phyloP scores from a whole-genome alignment of 2,113 vertebrate species.

The Oncorhynchus clarkii region DNA sequence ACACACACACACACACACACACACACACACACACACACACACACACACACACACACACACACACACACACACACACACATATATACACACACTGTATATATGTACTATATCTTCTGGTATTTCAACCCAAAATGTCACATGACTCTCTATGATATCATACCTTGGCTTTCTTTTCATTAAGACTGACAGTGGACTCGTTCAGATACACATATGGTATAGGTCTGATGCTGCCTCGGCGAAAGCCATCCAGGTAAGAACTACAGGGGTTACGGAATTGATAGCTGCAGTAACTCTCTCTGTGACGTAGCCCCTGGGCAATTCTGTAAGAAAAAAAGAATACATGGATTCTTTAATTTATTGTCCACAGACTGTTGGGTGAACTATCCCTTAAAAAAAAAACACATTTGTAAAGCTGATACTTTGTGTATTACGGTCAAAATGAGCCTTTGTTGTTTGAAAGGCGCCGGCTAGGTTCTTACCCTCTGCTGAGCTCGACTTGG shows the following conservation, averaged over 20 bases:
- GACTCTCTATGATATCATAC: constrained; percentile 44
- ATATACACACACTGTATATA: too few relatives aligned
- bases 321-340: constrained; percentile 25
- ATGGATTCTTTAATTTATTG: not conserved
- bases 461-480: constrained; percentile 25
- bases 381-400: too few relatives aligned
- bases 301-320: constrained; percentile 32
- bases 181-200: constrained; percentile 55
- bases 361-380: not conserved
- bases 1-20: too few relatives aligned
- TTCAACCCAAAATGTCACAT: not conserved
- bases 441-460: too few relatives aligned
- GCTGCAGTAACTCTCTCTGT: constrained; percentile 48
- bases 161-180: constrained; percentile 78
- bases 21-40: too few relatives aligned
- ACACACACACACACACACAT: too few relatives aligned
- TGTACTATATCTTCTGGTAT: too few relatives aligned
- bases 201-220: constrained; percentile 28
- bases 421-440: too few relatives aligned
- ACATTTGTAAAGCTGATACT: too few relatives aligned
- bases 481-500: constrained; percentile 30
- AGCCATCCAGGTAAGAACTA: constrained; percentile 50
- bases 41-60: too few relatives aligned
- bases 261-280: constrained; percentile 52
- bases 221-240: constrained; percentile 33